Conservation (phyloP, 2,113 vertebrate species). For the Eurystomus gularis region DNA sequence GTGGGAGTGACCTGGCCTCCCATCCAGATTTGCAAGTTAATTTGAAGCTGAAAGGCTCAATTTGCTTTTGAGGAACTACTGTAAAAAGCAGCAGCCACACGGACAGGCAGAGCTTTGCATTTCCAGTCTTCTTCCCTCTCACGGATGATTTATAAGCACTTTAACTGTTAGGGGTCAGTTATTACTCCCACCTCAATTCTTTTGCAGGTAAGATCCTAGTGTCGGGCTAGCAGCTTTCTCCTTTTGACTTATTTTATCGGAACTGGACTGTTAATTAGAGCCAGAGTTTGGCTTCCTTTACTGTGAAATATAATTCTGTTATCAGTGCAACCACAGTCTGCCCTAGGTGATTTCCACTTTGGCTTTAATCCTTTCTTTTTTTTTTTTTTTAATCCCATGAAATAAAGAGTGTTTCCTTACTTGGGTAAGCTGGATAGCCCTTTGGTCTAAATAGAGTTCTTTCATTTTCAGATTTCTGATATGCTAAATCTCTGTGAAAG, state of each 20-base stretch:
- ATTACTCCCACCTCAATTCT: constrained; percentile 32
- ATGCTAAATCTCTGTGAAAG: constrained; percentile 63
- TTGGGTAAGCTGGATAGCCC: constrained; percentile 46
- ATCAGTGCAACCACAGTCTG: constrained; percentile 76
- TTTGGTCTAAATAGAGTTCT: constrained; percentile 67
- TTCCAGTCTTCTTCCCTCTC: neutral
- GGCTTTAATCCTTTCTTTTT: constrained; percentile 61
- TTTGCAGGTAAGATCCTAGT: constrained; percentile 40
- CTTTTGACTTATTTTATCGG: constrained; percentile 64
- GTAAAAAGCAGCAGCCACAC: neutral
- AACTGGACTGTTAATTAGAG: constrained; percentile 70
- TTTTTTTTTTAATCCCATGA: constrained; percentile 25
- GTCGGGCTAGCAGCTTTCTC: constrained; percentile 55
- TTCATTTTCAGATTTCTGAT: constrained; percentile 73
- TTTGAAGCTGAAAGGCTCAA: neutral
- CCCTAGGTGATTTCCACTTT: constrained; percentile 70
- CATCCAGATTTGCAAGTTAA: neutral
- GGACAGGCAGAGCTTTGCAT: neutral
- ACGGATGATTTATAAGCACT: neutral
- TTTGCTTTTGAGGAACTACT: neutral
- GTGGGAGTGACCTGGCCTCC: neutral
- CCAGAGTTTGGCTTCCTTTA: constrained; percentile 59
- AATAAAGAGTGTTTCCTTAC: constrained; percentile 69
- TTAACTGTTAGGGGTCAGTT: neutral
- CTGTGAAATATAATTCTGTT: constrained; percentile 74